Evolutionary conservation across 1,140 invertebrate species (phyloP).

Genomic region (Danaus melanippus): DNA sequence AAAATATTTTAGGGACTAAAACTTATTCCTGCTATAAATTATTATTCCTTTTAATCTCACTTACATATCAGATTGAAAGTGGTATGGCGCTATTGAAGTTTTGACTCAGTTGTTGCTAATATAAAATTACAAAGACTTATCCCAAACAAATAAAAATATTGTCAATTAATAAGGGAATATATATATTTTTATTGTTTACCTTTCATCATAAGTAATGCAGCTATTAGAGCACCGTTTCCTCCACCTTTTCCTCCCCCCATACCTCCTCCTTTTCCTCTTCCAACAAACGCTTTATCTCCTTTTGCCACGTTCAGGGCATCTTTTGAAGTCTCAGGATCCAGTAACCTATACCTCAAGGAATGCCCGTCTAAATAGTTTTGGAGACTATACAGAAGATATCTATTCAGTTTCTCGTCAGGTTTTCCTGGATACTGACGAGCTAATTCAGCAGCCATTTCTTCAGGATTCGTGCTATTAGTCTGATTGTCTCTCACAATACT

Average conservation of each 20-base stretch:
- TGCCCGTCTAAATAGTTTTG: slow-evolving; percentile 81
- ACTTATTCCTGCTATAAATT: too few species aligned
- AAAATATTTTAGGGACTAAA: too few species aligned
- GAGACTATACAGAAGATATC: slow-evolving; percentile 71
- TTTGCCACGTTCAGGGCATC: slow-evolving; percentile 58
- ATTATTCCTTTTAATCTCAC: too few species aligned
- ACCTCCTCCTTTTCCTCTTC: slow-evolving; percentile 53
- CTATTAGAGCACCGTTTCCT: slow-evolving; percentile 73
- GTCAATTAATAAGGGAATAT: too few species aligned
- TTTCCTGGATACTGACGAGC: slow-evolving; percentile 83
- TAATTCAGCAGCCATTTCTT: slow-evolving; percentile 80
- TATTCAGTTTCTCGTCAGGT: slow-evolving; percentile 82
- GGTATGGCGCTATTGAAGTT: too few species aligned
- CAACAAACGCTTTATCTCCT: slow-evolving; percentile 42
- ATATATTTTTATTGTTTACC: slow-evolving; percentile 36
- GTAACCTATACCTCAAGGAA: slow-evolving; percentile 80
- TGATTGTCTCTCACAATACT: slow-evolving; percentile 79
- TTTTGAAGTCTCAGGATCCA: slow-evolving; percentile 75
- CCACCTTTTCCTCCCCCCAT: slow-evolving; percentile 68
- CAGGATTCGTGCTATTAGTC: slow-evolving; percentile 72
- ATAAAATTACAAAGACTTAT: too few species aligned
- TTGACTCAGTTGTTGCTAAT: too few species aligned
- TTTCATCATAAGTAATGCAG: slow-evolving; percentile 78
- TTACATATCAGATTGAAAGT: too few species aligned
- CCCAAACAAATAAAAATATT: too few species aligned